These are phyloP conservation scores for Panzeria rudis DNA, from an alignment of 2,888 invertebrate genomes.

Conservation along the genomic window DNA sequence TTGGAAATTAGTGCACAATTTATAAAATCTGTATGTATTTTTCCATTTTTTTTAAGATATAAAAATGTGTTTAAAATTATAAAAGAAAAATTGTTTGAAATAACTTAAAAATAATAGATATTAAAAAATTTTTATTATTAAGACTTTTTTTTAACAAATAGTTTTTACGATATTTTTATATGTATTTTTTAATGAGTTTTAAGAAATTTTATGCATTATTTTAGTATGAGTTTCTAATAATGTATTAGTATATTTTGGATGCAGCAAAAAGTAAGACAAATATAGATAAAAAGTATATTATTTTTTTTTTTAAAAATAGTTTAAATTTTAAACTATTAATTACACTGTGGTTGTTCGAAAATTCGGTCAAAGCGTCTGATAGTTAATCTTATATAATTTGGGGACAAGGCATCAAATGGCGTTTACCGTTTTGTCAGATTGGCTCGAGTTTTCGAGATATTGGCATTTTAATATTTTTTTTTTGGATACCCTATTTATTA, in stretches of 20 bases:
- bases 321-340: slow-evolving; percentile 51
- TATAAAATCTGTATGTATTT: slow-evolving; percentile 25
- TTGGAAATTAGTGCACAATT: slow-evolving; percentile 31
- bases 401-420: no score
- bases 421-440: no score
- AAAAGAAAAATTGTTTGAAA: slow-evolving; percentile 34
- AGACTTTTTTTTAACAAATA: slow-evolving; percentile 4
- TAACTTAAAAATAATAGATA: slow-evolving; percentile 31
- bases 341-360: no score
- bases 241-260: slow-evolving; percentile 21
- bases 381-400: no score
- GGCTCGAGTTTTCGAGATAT: no score
- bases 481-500: no score
- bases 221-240: slow-evolving; percentile 27
- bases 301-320: slow-evolving; percentile 25
- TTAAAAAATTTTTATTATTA: slow-evolving; percentile 1
- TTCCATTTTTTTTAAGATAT: slow-evolving; percentile 20
- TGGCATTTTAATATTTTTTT: no score
- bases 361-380: no score
- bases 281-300: slow-evolving; percentile 10
- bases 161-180: background rate
- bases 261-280: slow-evolving; percentile 38
- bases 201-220: slow-evolving; percentile 17
- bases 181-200: slow-evolving; percentile 19
- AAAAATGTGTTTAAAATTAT: slow-evolving; percentile 61